These are phyloP conservation scores for Heliconius sara DNA, from an alignment of 2,888 invertebrate species.

Conservation along the genomic window DNA sequence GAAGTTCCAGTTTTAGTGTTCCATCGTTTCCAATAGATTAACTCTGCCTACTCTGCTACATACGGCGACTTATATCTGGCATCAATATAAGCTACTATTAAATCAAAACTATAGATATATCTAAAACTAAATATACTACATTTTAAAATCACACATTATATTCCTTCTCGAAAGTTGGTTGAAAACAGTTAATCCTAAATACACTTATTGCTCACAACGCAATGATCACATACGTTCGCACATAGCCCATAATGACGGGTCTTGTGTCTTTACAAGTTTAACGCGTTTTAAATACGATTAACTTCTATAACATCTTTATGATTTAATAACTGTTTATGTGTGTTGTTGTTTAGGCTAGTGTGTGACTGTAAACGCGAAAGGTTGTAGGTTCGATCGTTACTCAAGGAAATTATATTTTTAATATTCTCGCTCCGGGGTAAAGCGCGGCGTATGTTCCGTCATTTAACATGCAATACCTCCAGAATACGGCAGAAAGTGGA, in stretches of 20 bases:
- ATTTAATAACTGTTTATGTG: not conserved
- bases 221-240: conserved; percentile 31
- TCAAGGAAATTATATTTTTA: no score
- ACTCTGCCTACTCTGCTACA: no score
- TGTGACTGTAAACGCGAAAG: no score
- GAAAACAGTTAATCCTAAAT: conserved; percentile 14
- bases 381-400: no score
- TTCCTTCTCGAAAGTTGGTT: not conserved
- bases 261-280: conserved; percentile 29
- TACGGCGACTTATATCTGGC: no score
- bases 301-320: conserved; percentile 14
- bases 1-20: no score
- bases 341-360: not conserved
- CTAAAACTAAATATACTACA: not conserved
- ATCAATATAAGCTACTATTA: not conserved
- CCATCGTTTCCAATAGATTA: no score
- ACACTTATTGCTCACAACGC: conserved; percentile 2
- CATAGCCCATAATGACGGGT: conserved; percentile 29
- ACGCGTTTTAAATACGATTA: conserved; percentile 26
- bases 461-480: no score
- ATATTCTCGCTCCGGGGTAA: no score
- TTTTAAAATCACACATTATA: not conserved
- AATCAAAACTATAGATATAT: not conserved
- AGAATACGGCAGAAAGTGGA: no score
- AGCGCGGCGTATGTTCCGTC: no score